Conservation (phyloP, 2,888 invertebrate genomes). For the Spodoptera picta region DNA sequence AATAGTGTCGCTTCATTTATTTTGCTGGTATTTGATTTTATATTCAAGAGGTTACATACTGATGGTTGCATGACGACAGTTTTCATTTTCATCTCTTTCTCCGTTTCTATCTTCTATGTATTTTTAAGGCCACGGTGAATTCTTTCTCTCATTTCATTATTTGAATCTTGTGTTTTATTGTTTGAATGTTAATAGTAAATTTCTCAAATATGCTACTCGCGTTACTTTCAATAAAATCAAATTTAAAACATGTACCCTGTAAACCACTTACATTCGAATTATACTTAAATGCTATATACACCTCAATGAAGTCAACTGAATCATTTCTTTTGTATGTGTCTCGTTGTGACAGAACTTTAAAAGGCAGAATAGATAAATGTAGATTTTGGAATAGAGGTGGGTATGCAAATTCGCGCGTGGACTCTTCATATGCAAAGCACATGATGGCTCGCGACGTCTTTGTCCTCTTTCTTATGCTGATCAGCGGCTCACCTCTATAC, state of each 20-base stretch:
- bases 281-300: constrained; percentile 1
- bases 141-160: too few species aligned
- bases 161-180: too few species aligned
- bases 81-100: too few species aligned
- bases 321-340: constrained; percentile 38
- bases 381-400: constrained; percentile 76
- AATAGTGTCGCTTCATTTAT: constrained; percentile 17
- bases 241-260: too few species aligned
- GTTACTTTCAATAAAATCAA: too few species aligned
- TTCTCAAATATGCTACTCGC: not conserved
- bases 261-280: too few species aligned
- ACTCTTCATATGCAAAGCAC: constrained; percentile 85
- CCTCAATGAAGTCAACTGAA: constrained; percentile 17
- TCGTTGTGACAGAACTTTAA: constrained; percentile 53
- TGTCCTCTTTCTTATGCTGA: constrained; percentile 78
- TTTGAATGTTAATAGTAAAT: too few species aligned
- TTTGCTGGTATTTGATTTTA: constrained; percentile 8
- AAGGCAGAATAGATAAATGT: constrained; percentile 73
- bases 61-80: too few species aligned
- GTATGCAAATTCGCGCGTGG: constrained; percentile 86
- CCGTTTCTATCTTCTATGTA: too few species aligned
- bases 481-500: constrained; percentile 59
- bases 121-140: too few species aligned
- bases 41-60: not conserved
- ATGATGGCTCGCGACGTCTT: constrained; percentile 75